Conservation (phyloP, 2,888 invertebrate genomes). For the Lasius platythorax region DNA sequence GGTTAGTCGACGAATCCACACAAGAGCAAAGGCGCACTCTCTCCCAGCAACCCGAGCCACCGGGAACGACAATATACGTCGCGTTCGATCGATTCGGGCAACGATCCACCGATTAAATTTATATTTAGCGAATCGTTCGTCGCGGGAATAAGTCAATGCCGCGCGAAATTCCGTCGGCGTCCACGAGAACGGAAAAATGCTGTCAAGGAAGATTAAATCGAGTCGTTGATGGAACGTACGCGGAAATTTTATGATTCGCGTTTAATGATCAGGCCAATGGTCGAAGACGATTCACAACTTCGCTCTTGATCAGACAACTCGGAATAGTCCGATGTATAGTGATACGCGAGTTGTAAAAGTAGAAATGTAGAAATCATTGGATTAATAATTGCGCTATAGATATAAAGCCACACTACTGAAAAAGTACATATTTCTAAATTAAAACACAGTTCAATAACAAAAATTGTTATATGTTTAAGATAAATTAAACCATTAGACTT, state of each 20-base stretch:
- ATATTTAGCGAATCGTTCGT: conserved; percentile 45
- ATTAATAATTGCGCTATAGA: neutral
- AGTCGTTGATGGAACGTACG: conserved; percentile 25
- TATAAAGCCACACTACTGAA: neutral
- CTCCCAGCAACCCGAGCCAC: conserved; percentile 70
- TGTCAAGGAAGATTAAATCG: conserved; percentile 56
- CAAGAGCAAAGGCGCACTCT: conserved; percentile 82
- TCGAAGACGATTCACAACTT: neutral
- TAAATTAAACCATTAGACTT: neutral
- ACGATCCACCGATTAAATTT: conserved; percentile 66
- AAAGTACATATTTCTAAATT: neutral
- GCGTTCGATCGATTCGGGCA: conserved; percentile 65
- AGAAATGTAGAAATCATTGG: neutral
- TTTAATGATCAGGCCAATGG: neutral
- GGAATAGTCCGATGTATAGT: neutral
- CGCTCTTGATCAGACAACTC: conserved; percentile 11
- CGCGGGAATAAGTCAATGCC: conserved; percentile 25
- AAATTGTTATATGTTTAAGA: neutral
- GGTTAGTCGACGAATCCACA: conserved; percentile 80
- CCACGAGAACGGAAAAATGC: conserved; percentile 33
- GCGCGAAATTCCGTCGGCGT: neutral
- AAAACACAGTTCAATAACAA: neutral
- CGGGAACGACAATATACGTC: conserved; percentile 42
- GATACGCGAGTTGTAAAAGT: neutral
- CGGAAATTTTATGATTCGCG: conserved; percentile 27